These are phyloP conservation scores for Drosophila novamexicana DNA, from an alignment of 1,140 invertebrate species.

Conservation along the genomic window DNA sequence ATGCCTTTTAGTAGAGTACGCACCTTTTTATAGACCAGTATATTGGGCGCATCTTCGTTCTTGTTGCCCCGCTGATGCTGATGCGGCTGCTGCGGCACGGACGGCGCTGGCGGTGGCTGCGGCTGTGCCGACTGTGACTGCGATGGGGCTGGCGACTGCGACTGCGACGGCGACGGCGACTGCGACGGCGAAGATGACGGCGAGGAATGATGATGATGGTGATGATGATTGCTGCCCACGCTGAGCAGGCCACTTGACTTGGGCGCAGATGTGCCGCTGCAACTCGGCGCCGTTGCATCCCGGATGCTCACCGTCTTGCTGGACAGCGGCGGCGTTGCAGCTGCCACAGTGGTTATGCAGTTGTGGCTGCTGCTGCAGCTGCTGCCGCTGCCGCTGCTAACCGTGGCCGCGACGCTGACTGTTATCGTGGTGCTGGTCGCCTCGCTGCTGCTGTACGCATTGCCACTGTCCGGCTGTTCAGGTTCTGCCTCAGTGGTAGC, in stretches of 20 bases:
- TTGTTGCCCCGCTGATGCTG: constrained; percentile 63
- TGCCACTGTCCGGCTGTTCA: constrained; percentile 13
- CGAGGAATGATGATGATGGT: constrained; percentile 63
- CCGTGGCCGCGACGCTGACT: background rate
- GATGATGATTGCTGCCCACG: constrained; percentile 71
- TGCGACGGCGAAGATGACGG: constrained; percentile 9
- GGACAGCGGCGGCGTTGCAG: constrained; percentile 18
- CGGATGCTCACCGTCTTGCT: constrained; percentile 27
- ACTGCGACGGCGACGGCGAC: constrained; percentile 3
- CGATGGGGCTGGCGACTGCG: background rate
- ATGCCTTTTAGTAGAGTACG: background rate
- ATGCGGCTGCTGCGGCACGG: constrained; percentile 36
- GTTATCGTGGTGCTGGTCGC: background rate
- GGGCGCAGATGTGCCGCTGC: constrained; percentile 22
- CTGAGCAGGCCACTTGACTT: constrained; percentile 57
- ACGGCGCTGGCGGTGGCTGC: constrained; percentile 34
- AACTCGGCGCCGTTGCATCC: constrained; percentile 30
- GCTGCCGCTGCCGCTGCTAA: constrained; percentile 1
- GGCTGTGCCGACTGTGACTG: background rate
- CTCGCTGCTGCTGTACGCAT: constrained; percentile 9
- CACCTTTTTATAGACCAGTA: constrained; percentile 84
- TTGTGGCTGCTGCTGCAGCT: constrained; percentile 5
- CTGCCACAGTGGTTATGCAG: constrained; percentile 2
- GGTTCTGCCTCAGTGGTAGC: constrained; percentile 2
- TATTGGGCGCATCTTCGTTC: constrained; percentile 84